Evolutionary conservation across 2,888 invertebrate species (phyloP), one percentile per base, ranked within the genome.

Genomic region (Aspidapion aeneum): DNA sequence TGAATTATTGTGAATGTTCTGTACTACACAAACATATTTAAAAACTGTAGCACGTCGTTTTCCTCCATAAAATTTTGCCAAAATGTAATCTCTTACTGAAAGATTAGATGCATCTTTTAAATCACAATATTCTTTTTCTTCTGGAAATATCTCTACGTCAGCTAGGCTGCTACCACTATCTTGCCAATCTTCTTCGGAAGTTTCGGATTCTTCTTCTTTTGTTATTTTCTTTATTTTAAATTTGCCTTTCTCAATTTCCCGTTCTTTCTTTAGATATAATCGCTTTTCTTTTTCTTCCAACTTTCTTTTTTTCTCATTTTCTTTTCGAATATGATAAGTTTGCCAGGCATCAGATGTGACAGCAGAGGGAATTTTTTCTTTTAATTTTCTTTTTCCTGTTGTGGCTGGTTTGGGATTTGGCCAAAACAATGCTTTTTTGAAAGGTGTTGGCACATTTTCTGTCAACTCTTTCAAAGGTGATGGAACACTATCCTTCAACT

Each of bases 371-470:
- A 7, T 35, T 35, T 35, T 35, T 35, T 35, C 3, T 58, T 1
- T 18, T 49, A 7, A 7, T 35, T 35, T 35, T 35, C 3, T 58
- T 1, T 18, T 49, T 22, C 18, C 35, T 35, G 17, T 57, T 18
- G 17, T 57, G n/a, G 17, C 18, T 22, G 35, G 35, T 48, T 17
- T 22, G 2, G 16, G n/a, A 3, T 35, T 35, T 35, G 57, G 48
- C 57, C 57, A 57, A 57, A 57, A 57, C 19, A 57, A 48, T 3
- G 57, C 48, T n/a, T 22, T 22, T 35, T 57, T 57, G 9, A 48
- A 57, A n/a, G 57, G 57, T 12, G 48, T 35, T 57, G 57, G 57
- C 9, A 48, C 35, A 57, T n/a, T n/a, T 22, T 18, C 9, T 17
- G 57, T 18, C 48, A 22, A 35, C 16, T 21, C 48, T 22, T 35